Conservation (phyloP, 2,888 invertebrate species). For the Trimorus sp. region DNA sequence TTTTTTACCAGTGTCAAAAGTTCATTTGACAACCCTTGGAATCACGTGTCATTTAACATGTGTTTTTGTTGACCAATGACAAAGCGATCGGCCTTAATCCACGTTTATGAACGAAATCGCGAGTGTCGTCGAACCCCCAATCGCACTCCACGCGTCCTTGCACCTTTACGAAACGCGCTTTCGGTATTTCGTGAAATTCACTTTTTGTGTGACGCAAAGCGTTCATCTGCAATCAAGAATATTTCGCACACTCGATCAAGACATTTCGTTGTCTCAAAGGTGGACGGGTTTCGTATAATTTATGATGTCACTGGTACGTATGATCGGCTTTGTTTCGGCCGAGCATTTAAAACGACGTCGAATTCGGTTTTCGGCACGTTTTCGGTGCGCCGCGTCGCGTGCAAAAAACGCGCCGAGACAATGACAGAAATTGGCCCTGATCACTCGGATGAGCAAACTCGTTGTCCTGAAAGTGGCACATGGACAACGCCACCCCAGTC, state of each 20-base stretch:
- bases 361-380: too few species aligned
- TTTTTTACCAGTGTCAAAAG: too few species aligned
- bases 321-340: too few species aligned
- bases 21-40: too few species aligned
- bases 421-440: slow-evolving; percentile 53
- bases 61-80: too few species aligned
- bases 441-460: slow-evolving; percentile 41
- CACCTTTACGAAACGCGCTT: slow-evolving; percentile 33
- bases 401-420: slow-evolving; percentile 29
- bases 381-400: not conserved
- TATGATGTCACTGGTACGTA: not conserved
- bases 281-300: not conserved
- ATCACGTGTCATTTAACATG: too few species aligned
- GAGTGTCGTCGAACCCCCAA: slow-evolving; percentile 25
- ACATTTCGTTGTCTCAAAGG: not conserved
- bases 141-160: slow-evolving; percentile 25
- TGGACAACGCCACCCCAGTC: slow-evolving; percentile 57
- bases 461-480: slow-evolving; percentile 62
- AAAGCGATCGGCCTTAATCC: too few species aligned
- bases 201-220: slow-evolving; percentile 19
- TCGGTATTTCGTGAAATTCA: slow-evolving; percentile 35
- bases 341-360: too few species aligned
- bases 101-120: slow-evolving; percentile 8
- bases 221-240: slow-evolving; percentile 2
- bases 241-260: slow-evolving; percentile 3